phyloP scores from a whole-genome alignment of 2,888 invertebrate species.

The Melolontha melolontha region DNA sequence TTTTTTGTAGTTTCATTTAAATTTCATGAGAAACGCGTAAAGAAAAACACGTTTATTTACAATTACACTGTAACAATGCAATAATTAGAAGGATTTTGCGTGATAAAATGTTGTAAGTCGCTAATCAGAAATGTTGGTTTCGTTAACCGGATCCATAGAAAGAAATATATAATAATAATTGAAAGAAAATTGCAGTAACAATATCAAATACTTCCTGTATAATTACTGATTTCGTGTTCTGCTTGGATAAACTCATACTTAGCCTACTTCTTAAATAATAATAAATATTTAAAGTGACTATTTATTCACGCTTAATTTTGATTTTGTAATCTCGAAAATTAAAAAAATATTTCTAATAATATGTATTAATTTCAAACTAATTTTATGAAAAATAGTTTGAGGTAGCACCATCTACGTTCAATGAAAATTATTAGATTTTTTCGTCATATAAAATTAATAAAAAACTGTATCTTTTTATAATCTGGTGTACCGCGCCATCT shows the following conservation, averaged over 20 bases:
- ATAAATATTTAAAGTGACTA: too few species aligned
- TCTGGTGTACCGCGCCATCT: too few species aligned
- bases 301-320: too few species aligned
- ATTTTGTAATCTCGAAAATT: too few species aligned
- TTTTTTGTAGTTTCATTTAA: slow-evolving; percentile 6
- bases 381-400: too few species aligned
- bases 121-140: slow-evolving; percentile 8
- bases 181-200: slow-evolving; percentile 16
- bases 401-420: too few species aligned
- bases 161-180: background rate
- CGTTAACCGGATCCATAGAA: background rate
- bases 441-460: too few species aligned
- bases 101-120: background rate
- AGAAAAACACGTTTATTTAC: slow-evolving; percentile 13
- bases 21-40: background rate
- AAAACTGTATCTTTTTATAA: too few species aligned
- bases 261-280: too few species aligned
- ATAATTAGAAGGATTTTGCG: slow-evolving; percentile 1
- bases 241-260: slow-evolving; percentile 9
- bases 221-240: slow-evolving; percentile 20
- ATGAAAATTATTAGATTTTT: too few species aligned
- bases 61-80: slow-evolving; percentile 5
- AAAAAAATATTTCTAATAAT: too few species aligned
- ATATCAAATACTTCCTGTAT: slow-evolving; percentile 23
- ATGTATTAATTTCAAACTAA: too few species aligned